phyloP scores from a whole-genome alignment of 2,797 vertebrate genomes.

The Novumbra hubbsi region DNA sequence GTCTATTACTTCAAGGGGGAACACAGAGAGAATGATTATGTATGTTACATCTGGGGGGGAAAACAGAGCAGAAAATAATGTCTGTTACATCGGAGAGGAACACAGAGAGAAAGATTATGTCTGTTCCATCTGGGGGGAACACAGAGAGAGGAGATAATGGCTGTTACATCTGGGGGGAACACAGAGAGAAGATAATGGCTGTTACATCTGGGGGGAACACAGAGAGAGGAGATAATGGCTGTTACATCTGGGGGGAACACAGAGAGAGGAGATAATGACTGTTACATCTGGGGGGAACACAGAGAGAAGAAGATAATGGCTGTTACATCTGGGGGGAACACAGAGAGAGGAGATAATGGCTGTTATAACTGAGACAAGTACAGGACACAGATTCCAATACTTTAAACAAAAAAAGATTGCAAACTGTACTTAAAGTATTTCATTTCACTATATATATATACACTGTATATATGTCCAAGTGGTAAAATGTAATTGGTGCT shows the following conservation, averaged over 20 bases:
- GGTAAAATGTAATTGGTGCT: too few relatives aligned
- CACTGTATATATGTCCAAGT: too few relatives aligned
- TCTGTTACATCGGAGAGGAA: not conserved
- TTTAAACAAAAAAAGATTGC: too few relatives aligned
- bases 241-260: too few relatives aligned
- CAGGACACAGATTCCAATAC: too few relatives aligned
- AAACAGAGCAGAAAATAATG: not conserved
- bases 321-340: slow-evolving; percentile 83
- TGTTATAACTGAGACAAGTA: not conserved
- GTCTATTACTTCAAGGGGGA: slow-evolving; percentile 85
- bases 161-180: too few relatives aligned
- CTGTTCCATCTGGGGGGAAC: too few relatives aligned
- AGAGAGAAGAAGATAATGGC: slow-evolving; percentile 88
- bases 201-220: not conserved
- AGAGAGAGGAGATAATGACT: not conserved
- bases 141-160: too few relatives aligned
- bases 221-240: not conserved
- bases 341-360: not conserved
- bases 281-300: not conserved
- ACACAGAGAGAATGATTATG: not conserved
- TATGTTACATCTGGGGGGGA: not conserved
- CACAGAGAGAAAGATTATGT: not conserved
- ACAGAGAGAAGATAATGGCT: too few relatives aligned
- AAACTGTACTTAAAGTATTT: too few relatives aligned
- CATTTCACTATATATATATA: too few relatives aligned